These are phyloP conservation scores for Tenualosa thibaudeaui DNA, from an alignment of 2,797 vertebrate genomes.

Conservation along the genomic window DNA sequence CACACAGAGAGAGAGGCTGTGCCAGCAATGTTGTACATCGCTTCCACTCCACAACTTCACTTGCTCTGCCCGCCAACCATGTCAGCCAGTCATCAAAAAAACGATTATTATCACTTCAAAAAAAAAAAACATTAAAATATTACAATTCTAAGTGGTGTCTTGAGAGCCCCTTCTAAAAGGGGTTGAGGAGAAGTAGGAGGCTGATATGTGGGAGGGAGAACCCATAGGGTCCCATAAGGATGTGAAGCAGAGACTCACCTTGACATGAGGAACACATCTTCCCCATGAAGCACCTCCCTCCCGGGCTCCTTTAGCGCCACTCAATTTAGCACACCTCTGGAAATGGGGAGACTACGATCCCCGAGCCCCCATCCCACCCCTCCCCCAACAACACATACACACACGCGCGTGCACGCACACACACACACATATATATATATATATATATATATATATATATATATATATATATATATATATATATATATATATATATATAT, in stretches of 20 bases:
- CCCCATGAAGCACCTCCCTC: not conserved
- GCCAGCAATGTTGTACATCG: constrained; percentile 46
- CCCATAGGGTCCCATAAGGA: not conserved
- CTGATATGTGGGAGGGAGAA: not conserved
- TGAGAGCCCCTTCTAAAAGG: not conserved
- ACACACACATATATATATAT: not conserved
- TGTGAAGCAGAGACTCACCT: not conserved
- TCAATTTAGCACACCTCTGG: not conserved
- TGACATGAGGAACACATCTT: not conserved
- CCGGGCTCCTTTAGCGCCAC: not conserved
- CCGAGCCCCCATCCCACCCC: not conserved
- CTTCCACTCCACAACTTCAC: not conserved
- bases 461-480: no score
- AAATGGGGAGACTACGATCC: not conserved
- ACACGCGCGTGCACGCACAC: not conserved
- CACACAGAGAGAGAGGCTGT: constrained; percentile 26
- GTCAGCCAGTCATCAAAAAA: constrained; percentile 8
- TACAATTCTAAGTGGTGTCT: constrained; percentile 1
- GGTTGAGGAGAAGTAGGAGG: not conserved
- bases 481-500: no score
- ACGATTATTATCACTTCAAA: not conserved
- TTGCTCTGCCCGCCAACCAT: not conserved
- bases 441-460: no score
- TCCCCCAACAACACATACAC: not conserved
- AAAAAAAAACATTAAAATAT: not conserved